Evolutionary conservation across 2,888 invertebrate species (phyloP).

Genomic region (Leptinotarsa peninsularis): DNA sequence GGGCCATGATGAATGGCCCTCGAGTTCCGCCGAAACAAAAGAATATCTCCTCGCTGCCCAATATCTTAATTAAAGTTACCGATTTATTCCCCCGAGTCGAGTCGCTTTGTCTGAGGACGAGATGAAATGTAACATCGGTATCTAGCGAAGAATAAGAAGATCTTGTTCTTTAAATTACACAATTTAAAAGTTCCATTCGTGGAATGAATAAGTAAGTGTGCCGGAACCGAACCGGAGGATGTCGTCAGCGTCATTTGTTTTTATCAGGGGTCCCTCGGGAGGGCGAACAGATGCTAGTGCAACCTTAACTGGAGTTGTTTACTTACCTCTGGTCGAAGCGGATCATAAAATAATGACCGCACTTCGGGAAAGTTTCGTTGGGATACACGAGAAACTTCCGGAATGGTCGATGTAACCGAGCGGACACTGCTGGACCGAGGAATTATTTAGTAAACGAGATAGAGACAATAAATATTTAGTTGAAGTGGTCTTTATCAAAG

Average conservation of each 20-base stretch:
- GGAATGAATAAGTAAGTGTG: conserved; percentile 66
- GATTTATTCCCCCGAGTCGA: conserved; percentile 63
- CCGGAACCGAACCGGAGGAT: conserved; percentile 62
- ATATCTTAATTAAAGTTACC: conserved; percentile 69
- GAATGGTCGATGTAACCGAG: conserved; percentile 29
- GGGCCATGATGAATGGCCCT: conserved; percentile 64
- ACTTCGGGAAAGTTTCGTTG: conserved; percentile 31
- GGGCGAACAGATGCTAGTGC: conserved; percentile 51
- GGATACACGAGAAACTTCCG: conserved; percentile 28
- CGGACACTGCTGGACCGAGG: conserved; percentile 18
- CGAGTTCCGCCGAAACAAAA: conserved; percentile 64
- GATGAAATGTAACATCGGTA: conserved; percentile 60
- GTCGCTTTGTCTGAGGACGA: conserved; percentile 59
- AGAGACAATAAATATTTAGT: conserved; percentile 37
- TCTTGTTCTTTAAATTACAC: conserved; percentile 66
- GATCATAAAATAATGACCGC: conserved; percentile 42
- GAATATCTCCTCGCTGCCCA: conserved; percentile 65
- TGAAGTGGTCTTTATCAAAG: conserved; percentile 23
- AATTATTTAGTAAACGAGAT: conserved; percentile 35
- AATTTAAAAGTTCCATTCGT: conserved; percentile 68
- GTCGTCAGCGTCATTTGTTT: conserved; percentile 66
- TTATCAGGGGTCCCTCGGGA: conserved; percentile 63
- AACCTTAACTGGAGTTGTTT: conserved; percentile 22
- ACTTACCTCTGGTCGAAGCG: conserved; percentile 31
- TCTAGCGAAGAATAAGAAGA: conserved; percentile 58